These are phyloP conservation scores for Lithosia quadra DNA, from an alignment of 2,888 invertebrate species.

Conservation along the genomic window DNA sequence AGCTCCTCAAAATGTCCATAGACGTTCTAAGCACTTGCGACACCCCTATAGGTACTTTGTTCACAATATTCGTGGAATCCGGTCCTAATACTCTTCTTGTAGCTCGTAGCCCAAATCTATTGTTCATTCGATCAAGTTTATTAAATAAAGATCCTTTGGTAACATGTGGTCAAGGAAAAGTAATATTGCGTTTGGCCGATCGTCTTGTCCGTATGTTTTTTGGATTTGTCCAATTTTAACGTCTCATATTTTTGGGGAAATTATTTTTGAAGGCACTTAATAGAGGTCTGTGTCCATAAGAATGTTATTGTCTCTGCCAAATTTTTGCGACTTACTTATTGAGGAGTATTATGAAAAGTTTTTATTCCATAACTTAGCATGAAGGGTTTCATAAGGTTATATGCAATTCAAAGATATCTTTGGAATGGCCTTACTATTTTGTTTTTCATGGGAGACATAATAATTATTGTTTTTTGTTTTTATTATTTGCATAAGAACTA, in stretches of 20 bases:
- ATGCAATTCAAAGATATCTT: background rate
- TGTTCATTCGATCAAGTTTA: conserved; percentile 76
- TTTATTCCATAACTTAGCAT: background rate
- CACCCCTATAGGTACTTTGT: conserved; percentile 45
- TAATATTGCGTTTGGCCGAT: conserved; percentile 45
- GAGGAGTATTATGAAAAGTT: background rate
- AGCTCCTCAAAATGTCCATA: conserved; percentile 5
- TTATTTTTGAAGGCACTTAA: conserved; percentile 17
- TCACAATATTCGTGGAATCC: conserved; percentile 47
- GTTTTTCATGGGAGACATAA: too few species aligned
- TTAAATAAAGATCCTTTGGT: conserved; percentile 64
- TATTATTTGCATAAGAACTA: too few species aligned
- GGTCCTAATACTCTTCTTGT: conserved; percentile 63
- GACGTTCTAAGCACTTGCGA: background rate
- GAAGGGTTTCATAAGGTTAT: background rate
- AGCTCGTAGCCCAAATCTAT: conserved; percentile 67
- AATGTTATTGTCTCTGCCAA: background rate
- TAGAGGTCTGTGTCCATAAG: conserved; percentile 11
- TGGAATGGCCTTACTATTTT: too few species aligned
- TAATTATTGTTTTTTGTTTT: too few species aligned
- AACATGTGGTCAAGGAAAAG: conserved; percentile 59
- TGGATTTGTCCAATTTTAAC: conserved; percentile 45
- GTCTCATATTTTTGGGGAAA: conserved; percentile 29
- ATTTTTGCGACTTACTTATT: background rate
- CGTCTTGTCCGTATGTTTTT: conserved; percentile 32